Evolutionary conservation across 2,113 vertebrate genomes (phyloP).

Genomic region (Percina caprodes): DNA sequence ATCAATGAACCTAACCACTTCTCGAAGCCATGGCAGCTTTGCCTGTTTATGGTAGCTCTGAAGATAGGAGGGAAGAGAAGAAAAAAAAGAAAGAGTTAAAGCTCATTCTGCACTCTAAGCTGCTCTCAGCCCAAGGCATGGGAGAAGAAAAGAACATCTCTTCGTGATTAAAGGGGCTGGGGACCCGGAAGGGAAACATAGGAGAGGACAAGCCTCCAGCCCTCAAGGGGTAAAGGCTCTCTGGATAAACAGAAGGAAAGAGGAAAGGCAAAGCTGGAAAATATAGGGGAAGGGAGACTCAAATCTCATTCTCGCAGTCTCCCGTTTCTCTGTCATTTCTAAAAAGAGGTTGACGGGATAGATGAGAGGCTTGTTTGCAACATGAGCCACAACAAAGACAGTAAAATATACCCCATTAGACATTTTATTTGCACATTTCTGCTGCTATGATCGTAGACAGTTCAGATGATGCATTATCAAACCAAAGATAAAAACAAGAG

Average conservation of each 20-base stretch:
- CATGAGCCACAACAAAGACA: constrained; percentile 61
- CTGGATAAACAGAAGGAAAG: constrained; percentile 67
- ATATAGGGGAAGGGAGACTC: constrained; percentile 37
- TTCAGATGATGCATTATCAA: constrained; percentile 28
- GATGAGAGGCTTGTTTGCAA: constrained; percentile 66
- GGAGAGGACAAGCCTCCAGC: constrained; percentile 72
- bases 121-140: constrained; percentile 68
- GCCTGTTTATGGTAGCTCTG: constrained; percentile 45
- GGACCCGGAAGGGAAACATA: constrained; percentile 72
- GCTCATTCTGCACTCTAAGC: constrained; percentile 72
- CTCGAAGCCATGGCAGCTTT: constrained; percentile 36
- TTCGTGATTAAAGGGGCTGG: constrained; percentile 74
- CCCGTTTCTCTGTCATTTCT: constrained; percentile 63
- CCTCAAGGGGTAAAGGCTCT: constrained; percentile 65
- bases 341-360: constrained; percentile 49
- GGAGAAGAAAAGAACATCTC: constrained; percentile 79
- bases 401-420: constrained; percentile 29
- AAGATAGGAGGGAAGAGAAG: constrained; percentile 22
- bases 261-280: constrained; percentile 55
- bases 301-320: constrained; percentile 49
- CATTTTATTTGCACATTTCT: constrained; percentile 25
- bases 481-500: constrained; percentile 43
- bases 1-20: constrained; percentile 65
- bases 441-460: constrained; percentile 23
- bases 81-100: constrained; percentile 53